Conservation (phyloP, 2,113 vertebrate species). For the Choloepus hoffmanni region DNA sequence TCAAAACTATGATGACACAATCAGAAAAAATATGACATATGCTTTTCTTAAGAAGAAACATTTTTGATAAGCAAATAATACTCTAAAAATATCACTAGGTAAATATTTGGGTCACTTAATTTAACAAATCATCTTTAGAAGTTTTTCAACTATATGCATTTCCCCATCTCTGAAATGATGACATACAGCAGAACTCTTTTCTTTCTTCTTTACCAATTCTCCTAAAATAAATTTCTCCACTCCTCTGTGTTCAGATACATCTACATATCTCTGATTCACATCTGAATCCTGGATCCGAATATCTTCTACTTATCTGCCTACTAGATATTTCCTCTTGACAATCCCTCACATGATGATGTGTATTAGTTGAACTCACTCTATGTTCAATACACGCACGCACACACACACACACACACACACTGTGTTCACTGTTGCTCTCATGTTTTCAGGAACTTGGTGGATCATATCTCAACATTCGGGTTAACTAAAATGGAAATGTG, state of each 20-base stretch:
- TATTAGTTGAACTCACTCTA: background rate
- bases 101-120: background rate
- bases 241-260: accelerated
- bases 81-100: background rate
- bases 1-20: background rate
- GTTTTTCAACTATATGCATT: accelerated
- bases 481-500: background rate
- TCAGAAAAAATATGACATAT: background rate
- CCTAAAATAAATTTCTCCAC: accelerated
- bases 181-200: accelerated
- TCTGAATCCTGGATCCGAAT: background rate
- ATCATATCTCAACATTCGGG: background rate
- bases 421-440: too few relatives aligned
- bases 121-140: background rate
- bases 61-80: background rate
- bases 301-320: background rate
- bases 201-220: background rate
- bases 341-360: background rate
- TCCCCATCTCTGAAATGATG: background rate
- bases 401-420: too few relatives aligned
- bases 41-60: background rate
- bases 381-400: background rate
- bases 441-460: background rate
- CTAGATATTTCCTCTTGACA: accelerated
- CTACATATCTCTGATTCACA: accelerated